These are phyloP conservation scores for Apis cerana DNA, from an alignment of 1,140 invertebrate species.

Conservation along the genomic window DNA sequence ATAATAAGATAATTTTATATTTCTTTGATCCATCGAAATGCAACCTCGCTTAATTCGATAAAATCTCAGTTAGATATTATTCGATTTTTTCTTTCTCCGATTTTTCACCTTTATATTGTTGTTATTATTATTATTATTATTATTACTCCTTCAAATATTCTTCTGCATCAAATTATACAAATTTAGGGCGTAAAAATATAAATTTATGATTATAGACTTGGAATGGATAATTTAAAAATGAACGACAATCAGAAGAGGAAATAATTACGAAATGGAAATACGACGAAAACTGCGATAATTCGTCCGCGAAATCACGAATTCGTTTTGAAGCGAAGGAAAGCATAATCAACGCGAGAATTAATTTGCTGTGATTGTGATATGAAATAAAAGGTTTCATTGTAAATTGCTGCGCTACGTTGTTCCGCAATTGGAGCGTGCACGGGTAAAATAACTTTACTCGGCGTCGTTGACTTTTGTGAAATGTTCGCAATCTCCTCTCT, in stretches of 20 bases:
- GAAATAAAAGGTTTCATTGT: conserved; percentile 15
- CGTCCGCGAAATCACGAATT: too few relatives aligned
- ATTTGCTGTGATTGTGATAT: neutral
- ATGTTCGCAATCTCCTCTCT: too few relatives aligned
- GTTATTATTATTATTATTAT: too few relatives aligned
- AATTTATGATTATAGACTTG: too few relatives aligned
- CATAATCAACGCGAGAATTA: neutral
- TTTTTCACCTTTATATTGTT: too few relatives aligned
- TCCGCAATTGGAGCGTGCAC: conserved; percentile 12
- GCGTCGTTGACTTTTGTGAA: neutral
- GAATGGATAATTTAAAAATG: neutral
- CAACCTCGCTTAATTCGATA: neutral
- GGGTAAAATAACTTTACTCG: neutral
- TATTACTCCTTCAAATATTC: neutral
- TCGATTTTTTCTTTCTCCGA: too few relatives aligned
- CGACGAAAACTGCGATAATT: too few relatives aligned
- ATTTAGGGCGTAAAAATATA: too few relatives aligned
- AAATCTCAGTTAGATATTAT: neutral
- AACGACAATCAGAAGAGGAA: neutral
- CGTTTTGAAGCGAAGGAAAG: neutral
- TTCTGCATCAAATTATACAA: too few relatives aligned
- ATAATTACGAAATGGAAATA: neutral
- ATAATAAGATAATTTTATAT: conserved; percentile 16
- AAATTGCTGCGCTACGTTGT: conserved; percentile 11
- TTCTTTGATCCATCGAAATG: conserved; percentile 3